Conservation (phyloP, 2,113 vertebrate genomes). For the Planiliza haematocheilus region DNA sequence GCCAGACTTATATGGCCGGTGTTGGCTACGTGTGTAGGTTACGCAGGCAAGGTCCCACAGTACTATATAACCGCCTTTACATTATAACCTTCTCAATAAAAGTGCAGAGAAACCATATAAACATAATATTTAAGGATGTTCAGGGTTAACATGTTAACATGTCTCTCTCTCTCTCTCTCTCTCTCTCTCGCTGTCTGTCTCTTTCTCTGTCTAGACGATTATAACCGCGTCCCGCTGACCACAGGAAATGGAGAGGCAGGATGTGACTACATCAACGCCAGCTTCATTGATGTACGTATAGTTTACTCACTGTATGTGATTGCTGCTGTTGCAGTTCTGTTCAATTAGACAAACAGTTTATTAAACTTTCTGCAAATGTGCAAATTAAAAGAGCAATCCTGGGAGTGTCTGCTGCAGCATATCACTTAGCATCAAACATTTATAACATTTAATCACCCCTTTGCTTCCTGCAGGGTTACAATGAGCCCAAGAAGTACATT, state of each 20-base stretch:
- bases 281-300: conserved; percentile 92
- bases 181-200: background rate
- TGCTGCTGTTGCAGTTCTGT: background rate
- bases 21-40: too few species aligned
- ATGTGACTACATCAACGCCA: conserved; percentile 96
- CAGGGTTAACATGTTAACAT: background rate
- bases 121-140: too few species aligned
- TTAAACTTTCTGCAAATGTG: background rate
- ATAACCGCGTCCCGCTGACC: conserved; percentile 92
- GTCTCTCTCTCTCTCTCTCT: background rate
- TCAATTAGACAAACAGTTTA: background rate
- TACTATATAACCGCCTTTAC: too few species aligned
- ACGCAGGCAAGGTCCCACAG: too few species aligned
- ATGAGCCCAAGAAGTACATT: conserved; percentile 96
- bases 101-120: too few species aligned
- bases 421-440: too few species aligned
- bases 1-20: too few species aligned
- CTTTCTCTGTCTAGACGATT: conserved; percentile 86
- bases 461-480: conserved; percentile 88
- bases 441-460: background rate
- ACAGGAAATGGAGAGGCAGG: conserved; percentile 85
- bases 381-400: too few species aligned
- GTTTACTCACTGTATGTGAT: too few species aligned
- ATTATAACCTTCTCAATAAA: too few species aligned
- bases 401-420: too few species aligned